A percentile compares a stretch with the other conserved stretches of the same genome.
Evolutionary conservation across 1,140 invertebrate genomes (phyloP).

Genomic region (Charaxes varanes): DNA sequence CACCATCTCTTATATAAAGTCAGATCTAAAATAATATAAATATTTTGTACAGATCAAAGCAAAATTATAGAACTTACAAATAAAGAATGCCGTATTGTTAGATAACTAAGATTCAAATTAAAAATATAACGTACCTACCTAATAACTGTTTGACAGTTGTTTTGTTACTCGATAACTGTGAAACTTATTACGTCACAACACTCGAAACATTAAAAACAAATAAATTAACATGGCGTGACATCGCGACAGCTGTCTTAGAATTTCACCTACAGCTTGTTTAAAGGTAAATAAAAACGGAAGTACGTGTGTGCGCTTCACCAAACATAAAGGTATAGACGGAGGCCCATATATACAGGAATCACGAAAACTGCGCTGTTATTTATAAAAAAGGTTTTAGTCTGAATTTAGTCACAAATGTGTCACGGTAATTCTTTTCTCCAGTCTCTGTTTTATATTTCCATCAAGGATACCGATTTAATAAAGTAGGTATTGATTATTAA

Average conservation of each 20-base stretch:
- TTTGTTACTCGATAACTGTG: conserved; percentile 41
- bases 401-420: too few species aligned
- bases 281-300: too few species aligned
- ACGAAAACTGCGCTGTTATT: too few species aligned
- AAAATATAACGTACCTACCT: conserved; percentile 53
- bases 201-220: conserved; percentile 37
- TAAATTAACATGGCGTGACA: conserved; percentile 40
- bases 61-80: conserved; percentile 68
- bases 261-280: too few species aligned
- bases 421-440: too few species aligned
- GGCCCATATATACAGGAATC: too few species aligned
- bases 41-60: conserved; percentile 70
- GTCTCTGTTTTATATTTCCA: too few species aligned
- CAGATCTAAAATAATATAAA: conserved; percentile 55
- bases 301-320: too few species aligned
- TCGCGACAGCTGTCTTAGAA: conserved; percentile 8
- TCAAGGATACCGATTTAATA: too few species aligned
- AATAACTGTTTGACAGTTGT: conserved; percentile 58
- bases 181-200: conserved; percentile 56
- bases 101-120: conserved; percentile 50
- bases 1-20: conserved; percentile 43
- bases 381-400: too few species aligned
- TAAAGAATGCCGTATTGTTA: conserved; percentile 61
- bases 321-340: too few species aligned
- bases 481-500: too few species aligned